These are phyloP conservation scores for Psilopsiagon aurifrons DNA, from an alignment of 2,113 vertebrate genomes.

Conservation along the genomic window DNA sequence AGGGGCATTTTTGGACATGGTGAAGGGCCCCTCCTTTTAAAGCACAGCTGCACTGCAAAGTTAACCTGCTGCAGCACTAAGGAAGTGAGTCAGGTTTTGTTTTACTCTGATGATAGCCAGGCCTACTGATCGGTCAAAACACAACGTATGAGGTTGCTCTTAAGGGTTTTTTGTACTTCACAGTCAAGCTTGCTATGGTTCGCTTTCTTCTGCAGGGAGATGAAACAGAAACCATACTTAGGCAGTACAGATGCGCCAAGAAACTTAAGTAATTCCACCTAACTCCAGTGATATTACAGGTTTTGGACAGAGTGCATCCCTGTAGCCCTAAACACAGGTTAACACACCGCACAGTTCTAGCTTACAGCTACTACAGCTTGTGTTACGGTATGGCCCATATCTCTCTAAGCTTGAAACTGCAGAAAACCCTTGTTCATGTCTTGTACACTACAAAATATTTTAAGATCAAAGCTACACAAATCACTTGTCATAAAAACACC, in stretches of 20 bases:
- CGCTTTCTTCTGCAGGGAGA: neutral
- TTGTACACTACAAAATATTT: neutral
- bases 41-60: neutral
- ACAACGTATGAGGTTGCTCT: neutral
- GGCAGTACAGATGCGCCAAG: neutral
- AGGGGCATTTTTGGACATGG: neutral
- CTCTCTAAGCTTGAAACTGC: neutral
- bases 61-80: neutral
- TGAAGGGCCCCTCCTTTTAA: no score
- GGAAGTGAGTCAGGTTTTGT: accelerated
- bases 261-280: neutral
- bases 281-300: neutral
- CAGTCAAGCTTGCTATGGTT: neutral
- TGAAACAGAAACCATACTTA: neutral
- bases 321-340: neutral
- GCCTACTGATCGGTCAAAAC: neutral
- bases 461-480: neutral
- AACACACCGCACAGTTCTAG: neutral
- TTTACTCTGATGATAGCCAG: neutral
- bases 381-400: no score
- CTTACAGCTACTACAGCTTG: neutral
- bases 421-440: neutral
- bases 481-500: neutral
- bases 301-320: neutral
- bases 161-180: neutral